These are phyloP conservation scores for Pelobates fuscus DNA, from an alignment of 2,113 vertebrate genomes.

Conservation along the genomic window DNA sequence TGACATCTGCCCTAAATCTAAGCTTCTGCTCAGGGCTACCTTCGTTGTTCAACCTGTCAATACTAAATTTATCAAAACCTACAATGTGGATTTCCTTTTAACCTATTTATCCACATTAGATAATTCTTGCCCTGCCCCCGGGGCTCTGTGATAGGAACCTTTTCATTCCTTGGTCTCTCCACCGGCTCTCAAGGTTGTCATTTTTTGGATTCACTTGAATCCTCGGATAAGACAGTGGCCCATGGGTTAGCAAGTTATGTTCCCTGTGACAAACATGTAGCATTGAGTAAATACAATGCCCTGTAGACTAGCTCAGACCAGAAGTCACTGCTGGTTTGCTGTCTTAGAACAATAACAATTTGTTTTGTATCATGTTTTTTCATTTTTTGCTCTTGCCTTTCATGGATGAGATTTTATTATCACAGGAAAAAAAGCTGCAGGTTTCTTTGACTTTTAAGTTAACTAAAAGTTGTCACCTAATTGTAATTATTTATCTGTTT, in stretches of 20 bases:
- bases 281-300: slow-evolving; percentile 32
- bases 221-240: slow-evolving; percentile 51
- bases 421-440: too few relatives aligned
- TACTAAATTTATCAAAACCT: slow-evolving; percentile 58
- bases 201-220: slow-evolving; percentile 54
- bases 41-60: slow-evolving; percentile 61
- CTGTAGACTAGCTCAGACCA: slow-evolving; percentile 23
- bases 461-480: too few relatives aligned
- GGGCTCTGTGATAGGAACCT: slow-evolving; percentile 54
- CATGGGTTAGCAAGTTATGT: slow-evolving; percentile 44
- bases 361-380: neutral
- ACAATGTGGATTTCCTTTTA: slow-evolving; percentile 59
- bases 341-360: neutral
- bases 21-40: slow-evolving; percentile 68
- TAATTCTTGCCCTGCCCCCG: slow-evolving; percentile 59
- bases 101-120: slow-evolving; percentile 60
- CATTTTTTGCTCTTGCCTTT: too few relatives aligned
- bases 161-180: slow-evolving; percentile 55
- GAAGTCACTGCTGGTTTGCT: slow-evolving; percentile 13
- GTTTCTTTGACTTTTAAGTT: too few relatives aligned
- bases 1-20: slow-evolving; percentile 69
- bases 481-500: too few relatives aligned
- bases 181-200: slow-evolving; percentile 60
- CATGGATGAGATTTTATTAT: too few relatives aligned
- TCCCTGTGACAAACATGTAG: slow-evolving; percentile 22